Evolutionary conservation across 2,113 vertebrate genomes (phyloP), one percentile per base, ranked within the genome.

Genomic region (Paradisaea rubra): DNA sequence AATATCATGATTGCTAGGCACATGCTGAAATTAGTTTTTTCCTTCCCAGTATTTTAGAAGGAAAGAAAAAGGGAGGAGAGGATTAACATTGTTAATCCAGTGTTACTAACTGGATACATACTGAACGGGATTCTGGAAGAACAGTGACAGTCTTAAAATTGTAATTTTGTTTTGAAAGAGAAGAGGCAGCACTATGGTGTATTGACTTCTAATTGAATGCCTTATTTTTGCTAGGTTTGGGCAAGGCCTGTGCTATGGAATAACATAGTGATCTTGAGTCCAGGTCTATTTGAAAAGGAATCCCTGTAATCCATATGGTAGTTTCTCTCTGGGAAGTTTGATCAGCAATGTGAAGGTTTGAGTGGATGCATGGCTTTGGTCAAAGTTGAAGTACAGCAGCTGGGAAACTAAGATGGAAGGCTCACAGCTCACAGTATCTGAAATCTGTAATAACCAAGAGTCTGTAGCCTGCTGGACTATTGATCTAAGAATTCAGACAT

Each of bases 381-480:
- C 66, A 81, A 64, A 82, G 49, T 13, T 72, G 65, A 60, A 59
- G 37, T 56, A 68, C 45, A 93, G 65, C n/a, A 76, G 45, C 33
- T 89, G 72, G 74, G 60, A 89, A 71, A 52, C 35, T 13, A 42
- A 84, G 72, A 39, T 66, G 78, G 81, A 81, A 84, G 30, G 57
- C 52, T 94, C 61, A 24, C 53, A 64, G 60, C 59, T 91, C 54
- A n/a, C 69, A 35, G 20, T 74, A 53, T 53, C 68, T 70, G 20
- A 86, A 81, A 83, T 91, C 22, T 84, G 8, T 90, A 84, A 78
- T 90, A 88, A 66, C 41, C 47, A 59, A 37, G 64, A 77, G 54
- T 70, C 56, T 86, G 47, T 69, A 88, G 56, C 77, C 60, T 93
- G 30, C 52, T 86, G 56, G 79, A 71, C 61, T 88, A 42, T 50